phyloP scores from a whole-genome alignment of 1,140 invertebrate species.

The Oncopodura yosiiana region DNA sequence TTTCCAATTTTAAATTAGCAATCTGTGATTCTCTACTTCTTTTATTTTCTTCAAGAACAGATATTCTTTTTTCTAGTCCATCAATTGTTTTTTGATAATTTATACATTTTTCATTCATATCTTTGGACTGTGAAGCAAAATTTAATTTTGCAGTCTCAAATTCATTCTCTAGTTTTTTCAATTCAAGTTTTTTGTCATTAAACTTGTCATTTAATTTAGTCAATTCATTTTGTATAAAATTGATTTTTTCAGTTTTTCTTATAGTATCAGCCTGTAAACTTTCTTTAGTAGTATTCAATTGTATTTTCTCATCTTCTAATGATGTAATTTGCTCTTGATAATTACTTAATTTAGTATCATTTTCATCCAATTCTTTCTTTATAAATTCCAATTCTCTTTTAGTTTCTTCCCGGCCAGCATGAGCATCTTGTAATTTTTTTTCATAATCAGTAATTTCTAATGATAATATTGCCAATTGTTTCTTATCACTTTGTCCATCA shows the following conservation, averaged over 20 bases:
- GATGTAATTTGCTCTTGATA: constrained; percentile 11
- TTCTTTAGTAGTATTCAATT: constrained; percentile 15
- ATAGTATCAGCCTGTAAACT: constrained; percentile 23
- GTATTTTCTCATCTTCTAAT: constrained; percentile 4
- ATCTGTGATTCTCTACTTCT: constrained; percentile 32
- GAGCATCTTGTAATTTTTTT: constrained; percentile 26
- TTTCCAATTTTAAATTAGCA: constrained; percentile 32
- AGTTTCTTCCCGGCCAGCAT: constrained; percentile 15
- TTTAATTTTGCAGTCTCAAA: constrained; percentile 29
- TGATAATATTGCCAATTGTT: constrained; percentile 29
- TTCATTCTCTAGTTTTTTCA: constrained; percentile 19
- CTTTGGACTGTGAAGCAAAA: constrained; percentile 29
- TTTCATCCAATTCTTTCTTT: not conserved
- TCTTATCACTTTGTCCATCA: constrained; percentile 24
- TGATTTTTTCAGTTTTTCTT: constrained; percentile 31
- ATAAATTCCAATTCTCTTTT: constrained; percentile 14
- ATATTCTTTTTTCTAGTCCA: constrained; percentile 31
- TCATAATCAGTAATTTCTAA: constrained; percentile 34
- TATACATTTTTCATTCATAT: constrained; percentile 20
- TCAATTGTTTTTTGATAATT: constrained; percentile 20
- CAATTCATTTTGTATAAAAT: constrained; percentile 31
- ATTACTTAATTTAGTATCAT: constrained; percentile 13
- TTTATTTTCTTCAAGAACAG: constrained; percentile 30
- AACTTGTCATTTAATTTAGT: constrained; percentile 28
- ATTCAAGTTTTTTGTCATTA: constrained; percentile 27